Evolutionary conservation across 2,797 vertebrate species (phyloP).

Genomic region (Carapus acus): DNA sequence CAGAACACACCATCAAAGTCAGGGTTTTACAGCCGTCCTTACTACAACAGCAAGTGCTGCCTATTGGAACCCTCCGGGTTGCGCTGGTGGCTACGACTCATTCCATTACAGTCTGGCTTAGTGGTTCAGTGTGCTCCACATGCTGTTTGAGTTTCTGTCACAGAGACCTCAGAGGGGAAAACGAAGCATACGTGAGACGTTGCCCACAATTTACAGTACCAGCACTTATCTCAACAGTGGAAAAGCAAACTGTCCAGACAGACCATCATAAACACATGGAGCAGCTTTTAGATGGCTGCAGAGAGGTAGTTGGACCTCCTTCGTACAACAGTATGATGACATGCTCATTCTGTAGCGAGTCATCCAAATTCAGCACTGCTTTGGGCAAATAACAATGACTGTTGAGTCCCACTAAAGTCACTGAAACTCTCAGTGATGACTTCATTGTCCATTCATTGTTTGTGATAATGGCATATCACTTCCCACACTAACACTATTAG

Average conservation of each 20-base stretch:
- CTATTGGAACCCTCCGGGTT: slow-evolving; percentile 18
- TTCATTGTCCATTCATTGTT: too few species aligned
- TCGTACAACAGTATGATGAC: slow-evolving; percentile 3
- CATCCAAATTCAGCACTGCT: neutral
- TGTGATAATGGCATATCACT: too few species aligned
- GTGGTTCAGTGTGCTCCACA: slow-evolving; percentile 8
- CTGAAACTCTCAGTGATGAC: too few species aligned
- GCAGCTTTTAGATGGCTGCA: slow-evolving; percentile 12
- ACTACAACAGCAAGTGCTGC: slow-evolving; percentile 32
- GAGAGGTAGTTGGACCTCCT: neutral
- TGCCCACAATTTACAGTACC: slow-evolving; percentile 17
- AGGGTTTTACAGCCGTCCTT: slow-evolving; percentile 32
- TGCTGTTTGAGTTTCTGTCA: slow-evolving; percentile 17
- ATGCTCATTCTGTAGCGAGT: slow-evolving; percentile 4
- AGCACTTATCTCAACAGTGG: slow-evolving; percentile 21
- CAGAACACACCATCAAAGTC: slow-evolving; percentile 41
- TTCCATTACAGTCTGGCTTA: slow-evolving; percentile 24
- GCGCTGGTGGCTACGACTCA: slow-evolving; percentile 8
- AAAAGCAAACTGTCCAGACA: slow-evolving; percentile 42
- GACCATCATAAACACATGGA: slow-evolving; percentile 34
- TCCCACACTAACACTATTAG: too few species aligned
- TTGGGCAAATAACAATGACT: too few species aligned
- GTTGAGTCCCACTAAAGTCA: too few species aligned
- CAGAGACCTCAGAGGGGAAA: slow-evolving; percentile 1
- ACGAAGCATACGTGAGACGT: too few species aligned